A percentile compares a stretch with the other conserved stretches of the same genome.
phyloP scores from a whole-genome alignment of 2,113 vertebrate genomes.

The Tretioscincus oriximinensis region DNA sequence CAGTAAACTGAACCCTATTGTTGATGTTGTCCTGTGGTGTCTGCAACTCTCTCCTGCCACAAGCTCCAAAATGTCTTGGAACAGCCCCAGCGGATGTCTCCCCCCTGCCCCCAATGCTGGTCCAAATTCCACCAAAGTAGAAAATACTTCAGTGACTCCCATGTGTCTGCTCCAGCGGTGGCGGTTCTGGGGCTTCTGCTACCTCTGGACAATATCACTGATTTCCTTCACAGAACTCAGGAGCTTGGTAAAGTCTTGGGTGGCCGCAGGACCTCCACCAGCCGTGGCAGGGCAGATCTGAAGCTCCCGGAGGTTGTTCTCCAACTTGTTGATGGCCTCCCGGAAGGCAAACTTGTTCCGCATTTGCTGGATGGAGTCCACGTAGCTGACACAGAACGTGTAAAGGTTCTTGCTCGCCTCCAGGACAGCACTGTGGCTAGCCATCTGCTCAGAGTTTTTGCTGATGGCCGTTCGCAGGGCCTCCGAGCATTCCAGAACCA shows the following conservation, averaged over 20 bases:
- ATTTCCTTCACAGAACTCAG: slow-evolving; percentile 96
- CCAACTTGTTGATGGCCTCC: slow-evolving; percentile 97
- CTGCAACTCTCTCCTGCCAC: background rate
- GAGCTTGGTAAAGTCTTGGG: slow-evolving; percentile 96
- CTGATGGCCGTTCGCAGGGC: slow-evolving; percentile 85
- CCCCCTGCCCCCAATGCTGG: background rate
- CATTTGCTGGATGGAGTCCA: slow-evolving; percentile 99
- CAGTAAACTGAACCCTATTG: background rate
- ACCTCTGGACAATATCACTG: slow-evolving; percentile 97
- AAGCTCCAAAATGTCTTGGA: background rate
- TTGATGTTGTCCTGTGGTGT: background rate
- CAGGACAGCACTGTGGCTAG: slow-evolving; percentile 90
- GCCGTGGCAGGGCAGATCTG: slow-evolving; percentile 91
- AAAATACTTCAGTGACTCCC: background rate
- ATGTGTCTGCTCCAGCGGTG: slow-evolving; percentile 20
- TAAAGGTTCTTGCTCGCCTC: slow-evolving; percentile 97
- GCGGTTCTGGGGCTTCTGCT: slow-evolving; percentile 71
- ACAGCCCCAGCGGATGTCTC: too few species aligned
- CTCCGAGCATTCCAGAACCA: slow-evolving; percentile 87
- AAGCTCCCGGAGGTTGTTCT: slow-evolving; percentile 90
- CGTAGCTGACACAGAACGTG: slow-evolving; percentile 91
- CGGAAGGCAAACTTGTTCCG: slow-evolving; percentile 96
- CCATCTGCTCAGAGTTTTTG: slow-evolving; percentile 91
- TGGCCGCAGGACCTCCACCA: slow-evolving; percentile 79
- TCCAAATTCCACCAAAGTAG: slow-evolving; percentile 20